phyloP scores from a whole-genome alignment of 2,888 invertebrate species.

The Watsonalla binaria region DNA sequence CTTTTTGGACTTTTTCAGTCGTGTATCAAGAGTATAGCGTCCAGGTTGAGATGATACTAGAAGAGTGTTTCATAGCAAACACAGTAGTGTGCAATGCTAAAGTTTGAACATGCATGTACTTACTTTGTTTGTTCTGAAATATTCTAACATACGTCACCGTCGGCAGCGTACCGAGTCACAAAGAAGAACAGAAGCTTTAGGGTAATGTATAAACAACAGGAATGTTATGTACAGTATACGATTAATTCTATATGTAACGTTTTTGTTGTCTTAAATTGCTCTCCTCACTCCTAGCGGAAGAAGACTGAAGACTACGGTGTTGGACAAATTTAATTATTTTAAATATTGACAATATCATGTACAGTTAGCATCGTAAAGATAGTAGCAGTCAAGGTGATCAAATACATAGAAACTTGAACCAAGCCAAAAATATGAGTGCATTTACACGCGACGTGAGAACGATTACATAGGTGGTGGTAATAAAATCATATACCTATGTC shows the following conservation, averaged over 20 bases:
- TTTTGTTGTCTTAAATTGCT: constrained; percentile 79
- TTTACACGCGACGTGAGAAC: too few relatives aligned
- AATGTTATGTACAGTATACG: constrained; percentile 78
- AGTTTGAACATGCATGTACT: constrained; percentile 73
- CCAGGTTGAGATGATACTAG: constrained; percentile 11
- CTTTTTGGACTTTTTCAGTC: too few relatives aligned
- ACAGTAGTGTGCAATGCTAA: constrained; percentile 79
- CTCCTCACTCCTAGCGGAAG: constrained; percentile 41
- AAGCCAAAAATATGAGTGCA: too few relatives aligned
- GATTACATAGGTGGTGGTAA: too few relatives aligned
- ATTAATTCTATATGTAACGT: constrained; percentile 78
- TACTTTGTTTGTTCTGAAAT: constrained; percentile 78
- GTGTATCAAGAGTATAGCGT: too few relatives aligned
- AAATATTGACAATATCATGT: not conserved
- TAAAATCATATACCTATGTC: too few relatives aligned
- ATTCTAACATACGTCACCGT: constrained; percentile 36
- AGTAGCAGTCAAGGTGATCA: too few relatives aligned
- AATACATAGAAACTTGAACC: too few relatives aligned
- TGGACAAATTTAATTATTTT: not conserved
- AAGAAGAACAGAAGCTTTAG: constrained; percentile 40
- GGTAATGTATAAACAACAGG: constrained; percentile 78
- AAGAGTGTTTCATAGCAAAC: constrained; percentile 73
- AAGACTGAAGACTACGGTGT: constrained; percentile 7
- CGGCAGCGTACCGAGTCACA: not conserved
- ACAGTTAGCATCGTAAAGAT: not conserved